Conservation (phyloP, 2,797 vertebrate genomes). For the Carapus acus region DNA sequence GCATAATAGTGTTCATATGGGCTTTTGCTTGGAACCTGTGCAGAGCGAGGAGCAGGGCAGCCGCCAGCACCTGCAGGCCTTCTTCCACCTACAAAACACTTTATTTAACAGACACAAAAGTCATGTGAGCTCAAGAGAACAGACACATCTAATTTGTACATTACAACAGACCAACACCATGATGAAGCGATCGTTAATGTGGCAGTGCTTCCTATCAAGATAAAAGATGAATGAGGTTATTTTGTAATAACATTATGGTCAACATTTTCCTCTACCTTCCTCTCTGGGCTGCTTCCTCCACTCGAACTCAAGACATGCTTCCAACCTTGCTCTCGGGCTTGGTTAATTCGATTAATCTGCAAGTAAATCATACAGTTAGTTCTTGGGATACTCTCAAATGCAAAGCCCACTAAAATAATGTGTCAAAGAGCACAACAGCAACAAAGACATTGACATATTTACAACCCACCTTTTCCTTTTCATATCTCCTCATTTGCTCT, state of each 20-base stretch:
- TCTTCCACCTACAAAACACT: conserved; percentile 77
- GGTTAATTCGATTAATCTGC: conserved; percentile 89
- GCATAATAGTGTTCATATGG: conserved; percentile 79
- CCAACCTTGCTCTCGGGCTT: conserved; percentile 97
- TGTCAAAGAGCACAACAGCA: not conserved
- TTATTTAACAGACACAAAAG: too few species aligned
- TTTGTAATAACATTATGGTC: not conserved
- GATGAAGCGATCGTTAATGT: too few species aligned
- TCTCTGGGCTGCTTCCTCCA: conserved; percentile 79
- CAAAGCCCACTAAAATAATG: not conserved
- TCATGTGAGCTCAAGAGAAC: too few species aligned
- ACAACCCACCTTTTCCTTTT: conserved; percentile 84
- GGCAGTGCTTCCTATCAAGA: too few species aligned
- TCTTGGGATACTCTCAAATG: not conserved
- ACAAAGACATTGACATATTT: not conserved
- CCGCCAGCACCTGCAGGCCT: conserved; percentile 57
- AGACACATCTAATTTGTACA: too few species aligned
- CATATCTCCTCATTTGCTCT: conserved; percentile 84
- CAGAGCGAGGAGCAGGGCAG: conserved; percentile 26
- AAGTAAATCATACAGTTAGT: conserved; percentile 16
- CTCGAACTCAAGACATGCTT: conserved; percentile 86
- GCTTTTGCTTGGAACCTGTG: conserved; percentile 59
- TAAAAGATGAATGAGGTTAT: not conserved
- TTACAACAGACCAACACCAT: too few species aligned
- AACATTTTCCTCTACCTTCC: conserved; percentile 57